Conservation (phyloP, 2,797 vertebrate species). For the Cryptoblepharus egeriae region DNA sequence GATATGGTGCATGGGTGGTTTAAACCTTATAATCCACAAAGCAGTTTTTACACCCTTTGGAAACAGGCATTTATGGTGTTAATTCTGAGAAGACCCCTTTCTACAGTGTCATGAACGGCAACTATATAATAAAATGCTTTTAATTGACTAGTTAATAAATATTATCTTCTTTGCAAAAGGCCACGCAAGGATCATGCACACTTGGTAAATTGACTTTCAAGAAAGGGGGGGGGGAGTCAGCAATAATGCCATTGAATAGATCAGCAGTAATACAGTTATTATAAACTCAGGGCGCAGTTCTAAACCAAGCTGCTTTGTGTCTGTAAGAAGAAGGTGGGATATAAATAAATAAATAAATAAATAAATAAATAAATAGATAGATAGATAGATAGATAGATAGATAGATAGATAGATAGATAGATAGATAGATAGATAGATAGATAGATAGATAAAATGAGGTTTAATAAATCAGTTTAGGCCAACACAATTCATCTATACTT, state of each 20-base stretch:
- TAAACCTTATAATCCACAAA: conserved; percentile 28
- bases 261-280: conserved; percentile 4
- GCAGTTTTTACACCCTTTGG: conserved; percentile 33
- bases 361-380: too few relatives aligned
- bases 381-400: too few relatives aligned
- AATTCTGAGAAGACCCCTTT: conserved; percentile 29
- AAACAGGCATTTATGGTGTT: conserved; percentile 25
- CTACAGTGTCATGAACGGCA: conserved; percentile 30
- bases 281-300: conserved; percentile 49
- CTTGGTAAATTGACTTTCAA: conserved; percentile 43
- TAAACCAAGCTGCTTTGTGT: too few relatives aligned
- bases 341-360: too few relatives aligned
- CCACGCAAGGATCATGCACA: conserved; percentile 11
- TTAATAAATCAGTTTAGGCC: too few relatives aligned
- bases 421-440: too few relatives aligned
- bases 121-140: conserved; percentile 39
- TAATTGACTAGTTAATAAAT: conserved; percentile 62
- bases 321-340: too few relatives aligned
- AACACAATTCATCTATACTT: too few relatives aligned
- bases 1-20: neutral
- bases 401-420: too few relatives aligned
- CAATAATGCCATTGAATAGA: too few relatives aligned
- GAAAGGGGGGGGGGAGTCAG: neutral
- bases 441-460: too few relatives aligned
- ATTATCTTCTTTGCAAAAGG: conserved; percentile 47